Percentiles rank a stretch among this genome's conserved stretches.
Conservation (phyloP, 2,888 invertebrate genomes). For the Drosophila siamana region DNA sequence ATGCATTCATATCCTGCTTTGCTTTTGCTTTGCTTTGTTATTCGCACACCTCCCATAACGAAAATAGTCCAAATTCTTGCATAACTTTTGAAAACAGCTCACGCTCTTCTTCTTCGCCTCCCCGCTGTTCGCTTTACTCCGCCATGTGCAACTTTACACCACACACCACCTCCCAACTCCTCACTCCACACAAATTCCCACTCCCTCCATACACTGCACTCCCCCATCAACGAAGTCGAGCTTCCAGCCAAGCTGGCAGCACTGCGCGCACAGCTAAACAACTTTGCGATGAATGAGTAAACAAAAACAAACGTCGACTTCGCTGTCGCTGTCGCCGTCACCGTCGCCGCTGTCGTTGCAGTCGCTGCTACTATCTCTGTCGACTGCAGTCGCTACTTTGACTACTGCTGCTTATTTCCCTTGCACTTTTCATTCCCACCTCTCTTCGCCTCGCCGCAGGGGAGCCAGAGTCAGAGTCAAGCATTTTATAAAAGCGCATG, state of each 20-base stretch:
- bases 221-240: slow-evolving; percentile 16
- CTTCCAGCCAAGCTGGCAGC: slow-evolving; percentile 57
- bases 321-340: slow-evolving; percentile 39
- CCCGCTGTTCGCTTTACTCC: background rate
- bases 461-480: slow-evolving; percentile 21
- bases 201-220: slow-evolving; percentile 1
- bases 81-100: slow-evolving; percentile 60
- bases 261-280: slow-evolving; percentile 71
- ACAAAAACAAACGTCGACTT: slow-evolving; percentile 75
- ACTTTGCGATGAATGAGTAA: slow-evolving; percentile 78
- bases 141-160: slow-evolving; percentile 16
- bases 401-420: slow-evolving; percentile 61
- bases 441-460: slow-evolving; percentile 43
- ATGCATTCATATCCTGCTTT: slow-evolving; percentile 2
- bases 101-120: slow-evolving; percentile 1
- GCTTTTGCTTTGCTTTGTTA: slow-evolving; percentile 2
- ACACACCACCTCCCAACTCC: slow-evolving; percentile 9
- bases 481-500: slow-evolving; percentile 64
- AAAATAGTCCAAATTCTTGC: slow-evolving; percentile 62
- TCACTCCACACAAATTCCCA: background rate
- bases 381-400: slow-evolving; percentile 27
- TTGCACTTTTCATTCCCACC: slow-evolving; percentile 65
- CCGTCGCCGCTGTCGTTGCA: background rate
- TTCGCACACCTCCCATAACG: slow-evolving; percentile 12
- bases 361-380: slow-evolving; percentile 4